phyloP scores from a whole-genome alignment of 2,888 invertebrate genomes.

The Xanthia icteritia region DNA sequence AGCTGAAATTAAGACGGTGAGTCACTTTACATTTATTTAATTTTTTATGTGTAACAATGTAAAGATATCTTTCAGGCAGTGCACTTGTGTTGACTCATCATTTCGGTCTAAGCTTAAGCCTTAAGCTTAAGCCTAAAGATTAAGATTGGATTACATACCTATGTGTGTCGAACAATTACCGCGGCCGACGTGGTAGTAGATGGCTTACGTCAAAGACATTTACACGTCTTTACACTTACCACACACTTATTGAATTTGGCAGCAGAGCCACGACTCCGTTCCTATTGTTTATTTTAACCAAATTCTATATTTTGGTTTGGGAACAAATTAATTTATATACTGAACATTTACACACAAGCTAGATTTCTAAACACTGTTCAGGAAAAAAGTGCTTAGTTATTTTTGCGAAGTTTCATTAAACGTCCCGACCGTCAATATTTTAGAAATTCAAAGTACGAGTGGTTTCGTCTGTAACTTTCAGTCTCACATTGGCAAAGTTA shows the following conservation, averaged over 20 bases:
- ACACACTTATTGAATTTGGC: conserved; percentile 64
- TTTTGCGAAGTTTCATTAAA: conserved; percentile 1
- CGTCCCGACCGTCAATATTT: neutral
- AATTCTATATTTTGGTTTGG: conserved; percentile 25
- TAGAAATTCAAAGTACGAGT: neutral
- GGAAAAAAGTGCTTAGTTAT: neutral
- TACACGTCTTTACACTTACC: conserved; percentile 34
- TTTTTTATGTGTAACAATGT: neutral
- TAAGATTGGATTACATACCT: neutral
- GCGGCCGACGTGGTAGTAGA: conserved; percentile 12
- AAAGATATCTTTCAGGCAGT: neutral
- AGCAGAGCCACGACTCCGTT: conserved; percentile 34
- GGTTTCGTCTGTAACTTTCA: neutral
- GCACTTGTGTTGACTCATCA: neutral
- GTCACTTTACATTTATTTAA: conserved; percentile 5
- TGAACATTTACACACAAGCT: conserved; percentile 19
- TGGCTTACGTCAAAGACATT: conserved; percentile 38
- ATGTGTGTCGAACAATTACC: conserved; percentile 28
- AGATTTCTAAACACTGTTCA: neutral
- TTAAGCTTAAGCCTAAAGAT: neutral
- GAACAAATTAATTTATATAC: conserved; percentile 36
- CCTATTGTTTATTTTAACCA: conserved; percentile 47
- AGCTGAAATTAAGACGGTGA: conserved; percentile 25
- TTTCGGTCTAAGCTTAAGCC: neutral
- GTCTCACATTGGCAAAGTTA: neutral